Conservation (phyloP, 2,113 vertebrate species). For the Rallus limicola region DNA sequence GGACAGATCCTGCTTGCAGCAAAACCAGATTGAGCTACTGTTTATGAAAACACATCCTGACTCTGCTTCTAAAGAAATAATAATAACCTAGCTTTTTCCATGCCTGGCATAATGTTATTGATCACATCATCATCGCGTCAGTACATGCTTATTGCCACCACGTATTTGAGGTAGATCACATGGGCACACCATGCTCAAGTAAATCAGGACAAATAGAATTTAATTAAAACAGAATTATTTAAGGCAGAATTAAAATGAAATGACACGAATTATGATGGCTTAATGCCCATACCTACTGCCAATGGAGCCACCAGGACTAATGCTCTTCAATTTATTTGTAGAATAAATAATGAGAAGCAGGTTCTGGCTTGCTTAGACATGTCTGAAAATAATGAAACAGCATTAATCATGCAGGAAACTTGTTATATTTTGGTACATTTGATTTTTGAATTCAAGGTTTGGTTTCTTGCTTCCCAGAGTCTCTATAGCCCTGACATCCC, state of each 20-base stretch:
- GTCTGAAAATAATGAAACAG: neutral
- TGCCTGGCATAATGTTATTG: neutral
- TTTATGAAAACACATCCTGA: neutral
- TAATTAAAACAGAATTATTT: neutral
- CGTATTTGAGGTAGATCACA: neutral
- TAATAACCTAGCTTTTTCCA: neutral
- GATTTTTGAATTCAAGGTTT: neutral
- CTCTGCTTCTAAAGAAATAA: neutral
- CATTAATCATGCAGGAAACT: neutral
- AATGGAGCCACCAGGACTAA: neutral
- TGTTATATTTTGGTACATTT: neutral
- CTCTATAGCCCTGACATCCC: neutral
- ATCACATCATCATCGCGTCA: neutral
- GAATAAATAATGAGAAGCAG: neutral
- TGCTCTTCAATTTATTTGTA: neutral
- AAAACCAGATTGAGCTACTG: neutral
- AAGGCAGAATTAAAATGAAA: neutral
- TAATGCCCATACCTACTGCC: neutral
- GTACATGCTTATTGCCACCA: neutral
- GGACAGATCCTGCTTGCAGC: neutral
- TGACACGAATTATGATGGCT: neutral
- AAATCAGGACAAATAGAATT: neutral
- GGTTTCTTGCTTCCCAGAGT: neutral
- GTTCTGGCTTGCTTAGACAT: neutral
- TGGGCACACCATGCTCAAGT: neutral